Evolutionary conservation across 1,140 invertebrate species (phyloP), one percentile per base, ranked within the genome.

Genomic region (Drosophila aff.): DNA sequence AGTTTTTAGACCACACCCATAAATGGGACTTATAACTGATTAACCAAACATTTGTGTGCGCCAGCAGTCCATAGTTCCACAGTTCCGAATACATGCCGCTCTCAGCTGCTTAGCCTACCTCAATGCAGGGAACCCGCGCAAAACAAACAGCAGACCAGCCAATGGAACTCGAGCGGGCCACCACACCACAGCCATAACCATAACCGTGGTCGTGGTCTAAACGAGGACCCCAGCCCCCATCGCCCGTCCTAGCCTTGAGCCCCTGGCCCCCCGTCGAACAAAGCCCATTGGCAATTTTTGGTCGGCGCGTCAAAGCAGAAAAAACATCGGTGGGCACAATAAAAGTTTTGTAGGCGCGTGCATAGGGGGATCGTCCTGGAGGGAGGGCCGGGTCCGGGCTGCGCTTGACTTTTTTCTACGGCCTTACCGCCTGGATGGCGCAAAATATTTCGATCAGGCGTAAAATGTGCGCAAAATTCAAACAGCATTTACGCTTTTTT

Each of bases 401-500:
- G 57, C 59, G 62, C 63, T 69, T 79, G 79, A 67, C 69, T 85
- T 85, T 90, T 84, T 89, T 91, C 68, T 76, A 73, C 72, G 52
- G 78, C 16, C 53, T 47, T 58, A 49, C 38, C 68, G 69, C 55
- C 71, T 21, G 68, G 68, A 52, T 72, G 76, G 80, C 76, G 81
- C 74, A 89, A 84, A 89, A 84, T 90, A 85, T 89, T 89, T 90
- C 85, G 85, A 89, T 89, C 86, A 89, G 86, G 85, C 85, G 85
- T 90, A 89, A 89, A 89, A 90, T 89, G 85, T 89, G 85, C 85
- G 86, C 85, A 90, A 91, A 89, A 91, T 90, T 89, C 84, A 89
- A 74, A 75, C 81, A 75, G 77, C 58, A 77, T 73, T 87, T 85
- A 80, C 66, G 66, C 38, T 72, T 68, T 69, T 68, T 43, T 50